Evolutionary conservation across 1,140 invertebrate species (phyloP).

Genomic region (Cherax quadricarinatus): DNA sequence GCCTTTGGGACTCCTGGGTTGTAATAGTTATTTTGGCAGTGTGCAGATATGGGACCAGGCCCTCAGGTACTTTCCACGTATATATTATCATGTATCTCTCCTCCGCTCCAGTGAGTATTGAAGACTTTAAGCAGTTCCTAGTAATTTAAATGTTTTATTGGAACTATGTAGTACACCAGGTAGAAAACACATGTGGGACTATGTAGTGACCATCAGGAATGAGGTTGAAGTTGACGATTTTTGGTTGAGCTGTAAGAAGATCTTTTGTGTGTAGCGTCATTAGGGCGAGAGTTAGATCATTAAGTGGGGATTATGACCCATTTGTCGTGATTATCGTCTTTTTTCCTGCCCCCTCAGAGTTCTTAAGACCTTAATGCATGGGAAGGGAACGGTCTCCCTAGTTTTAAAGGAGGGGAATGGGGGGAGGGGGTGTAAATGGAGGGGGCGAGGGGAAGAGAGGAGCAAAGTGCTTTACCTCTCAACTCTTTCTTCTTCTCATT

Average conservation of each 20-base stretch:
- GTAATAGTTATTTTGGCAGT: too few species aligned
- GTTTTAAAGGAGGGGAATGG: not conserved
- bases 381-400: too few species aligned
- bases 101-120: too few species aligned
- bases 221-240: not conserved
- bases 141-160: too few species aligned
- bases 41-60: too few species aligned
- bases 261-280: not conserved
- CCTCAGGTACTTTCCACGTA: too few species aligned
- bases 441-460: not conserved
- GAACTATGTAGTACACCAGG: too few species aligned
- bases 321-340: conserved; percentile 54
- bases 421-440: not conserved
- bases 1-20: too few species aligned
- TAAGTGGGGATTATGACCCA: conserved; percentile 49
- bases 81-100: too few species aligned
- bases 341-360: not conserved
- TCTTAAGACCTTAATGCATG: not conserved
- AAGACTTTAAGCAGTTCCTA: too few species aligned
- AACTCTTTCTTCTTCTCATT: not conserved
- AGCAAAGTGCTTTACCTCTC: not conserved
- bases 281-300: conserved; percentile 26
- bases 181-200: too few species aligned
- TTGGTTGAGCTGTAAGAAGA: not conserved
- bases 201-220: not conserved